A percentile compares a stretch with the other conserved stretches of the same genome.
Evolutionary conservation across 2,888 invertebrate genomes (phyloP).

Genomic region (Plagodis pulveraria): DNA sequence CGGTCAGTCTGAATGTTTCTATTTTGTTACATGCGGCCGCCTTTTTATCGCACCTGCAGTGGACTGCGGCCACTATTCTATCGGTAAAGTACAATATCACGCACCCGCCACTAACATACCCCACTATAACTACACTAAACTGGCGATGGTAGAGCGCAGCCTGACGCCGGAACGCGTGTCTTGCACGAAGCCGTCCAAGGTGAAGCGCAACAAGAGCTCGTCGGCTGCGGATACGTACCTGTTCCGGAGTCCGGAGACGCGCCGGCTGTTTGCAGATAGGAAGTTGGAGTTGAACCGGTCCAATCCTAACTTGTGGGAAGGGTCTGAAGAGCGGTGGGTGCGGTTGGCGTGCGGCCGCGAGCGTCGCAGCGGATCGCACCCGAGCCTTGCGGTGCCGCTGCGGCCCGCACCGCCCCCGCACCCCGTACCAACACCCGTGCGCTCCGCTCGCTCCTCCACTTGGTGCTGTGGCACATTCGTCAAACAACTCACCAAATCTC

Average conservation of each 20-base stretch:
- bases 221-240: slow-evolving; percentile 74
- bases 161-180: slow-evolving; percentile 60
- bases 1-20: slow-evolving; percentile 73
- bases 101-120: slow-evolving; percentile 84
- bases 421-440: slow-evolving; percentile 52
- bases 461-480: slow-evolving; percentile 94
- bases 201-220: slow-evolving; percentile 80
- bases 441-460: slow-evolving; percentile 86
- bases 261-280: slow-evolving; percentile 69
- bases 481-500: slow-evolving; percentile 90
- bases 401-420: slow-evolving; percentile 36
- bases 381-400: slow-evolving; percentile 73
- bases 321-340: slow-evolving; percentile 61
- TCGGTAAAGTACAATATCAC: slow-evolving; percentile 90
- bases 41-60: slow-evolving; percentile 86
- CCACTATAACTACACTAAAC: slow-evolving; percentile 74
- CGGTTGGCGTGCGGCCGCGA: slow-evolving; percentile 54
- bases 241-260: slow-evolving; percentile 67
- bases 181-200: slow-evolving; percentile 52
- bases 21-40: slow-evolving; percentile 86
- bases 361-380: slow-evolving; percentile 74
- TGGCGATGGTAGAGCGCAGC: slow-evolving; percentile 65
- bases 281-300: slow-evolving; percentile 77
- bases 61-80: slow-evolving; percentile 87
- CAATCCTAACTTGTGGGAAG: slow-evolving; percentile 77